These are phyloP conservation scores for Hyla sarda DNA, from an alignment of 2,113 vertebrate species.

Conservation along the genomic window DNA sequence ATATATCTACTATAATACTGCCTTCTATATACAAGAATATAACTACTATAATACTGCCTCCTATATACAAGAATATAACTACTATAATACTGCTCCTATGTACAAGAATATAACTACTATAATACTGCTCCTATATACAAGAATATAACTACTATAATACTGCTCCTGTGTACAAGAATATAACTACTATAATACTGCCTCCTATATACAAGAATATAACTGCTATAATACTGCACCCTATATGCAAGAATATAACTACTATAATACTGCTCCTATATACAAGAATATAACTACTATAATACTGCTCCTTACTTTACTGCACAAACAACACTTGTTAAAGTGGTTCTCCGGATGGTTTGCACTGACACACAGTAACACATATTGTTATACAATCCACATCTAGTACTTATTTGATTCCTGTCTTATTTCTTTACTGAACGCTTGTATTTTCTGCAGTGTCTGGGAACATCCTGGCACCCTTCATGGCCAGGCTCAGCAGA, in stretches of 20 bases:
- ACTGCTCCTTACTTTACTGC: too few relatives aligned
- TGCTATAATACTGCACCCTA: neutral
- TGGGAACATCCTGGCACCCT: neutral
- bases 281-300: slow-evolving; percentile 7
- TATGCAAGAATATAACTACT: slow-evolving; percentile 1
- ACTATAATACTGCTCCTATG: slow-evolving; percentile 1
- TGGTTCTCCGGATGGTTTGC: too few relatives aligned
- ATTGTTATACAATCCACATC: too few relatives aligned
- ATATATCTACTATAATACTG: slow-evolving; percentile 12
- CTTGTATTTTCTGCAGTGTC: neutral
- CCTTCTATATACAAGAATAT: neutral
- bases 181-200: neutral
- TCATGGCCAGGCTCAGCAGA: neutral
- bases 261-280: neutral
- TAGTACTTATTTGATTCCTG: too few relatives aligned
- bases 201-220: slow-evolving; percentile 3
- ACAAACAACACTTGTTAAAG: too few relatives aligned
- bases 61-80: neutral
- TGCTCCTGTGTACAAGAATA: slow-evolving; percentile 7
- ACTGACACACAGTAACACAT: too few relatives aligned
- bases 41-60: slow-evolving; percentile 16
- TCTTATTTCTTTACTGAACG: neutral
- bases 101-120: slow-evolving; percentile 6
- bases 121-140: neutral
- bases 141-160: slow-evolving; percentile 10